Base-by-base conservation (phyloP, 2,113 vertebrate species). In the Apus apus region DNA sequence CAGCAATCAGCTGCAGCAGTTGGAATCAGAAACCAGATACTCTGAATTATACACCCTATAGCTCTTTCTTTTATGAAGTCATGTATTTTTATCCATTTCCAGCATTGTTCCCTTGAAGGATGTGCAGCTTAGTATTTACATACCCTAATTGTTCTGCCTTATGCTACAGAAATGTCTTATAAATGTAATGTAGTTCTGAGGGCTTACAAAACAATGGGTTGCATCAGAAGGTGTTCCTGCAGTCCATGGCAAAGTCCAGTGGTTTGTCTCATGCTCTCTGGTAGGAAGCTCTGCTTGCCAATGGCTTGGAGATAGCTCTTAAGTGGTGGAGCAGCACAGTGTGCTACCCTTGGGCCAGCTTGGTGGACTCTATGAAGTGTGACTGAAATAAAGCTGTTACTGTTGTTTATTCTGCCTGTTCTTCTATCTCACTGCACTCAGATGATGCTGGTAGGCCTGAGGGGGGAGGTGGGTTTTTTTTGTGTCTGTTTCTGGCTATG, bases 401-500 rank as follows among this genome's bases (percentile, higher is more conserved):
- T 34, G 21, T 60, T 66, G 22, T n/a, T 92, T 53, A 8, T 86
- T 86, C 65, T 57, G 6, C 53, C 32, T 70, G 16, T 2, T 48
- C 16, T 38, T n/a, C 26, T 74, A 6, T 50, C 34, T 54, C 13
- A 1, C 0, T 5, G 15, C 1, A 2, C n/a, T 82, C 0, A 0
- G 57, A 66, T 80, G 68, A 15, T 85, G 32, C 34, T 64, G 45
- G 20, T 76, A 38, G 86, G 29, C 57, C 53, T 86, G 29, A 23
- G 8, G 20, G 36, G 43, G 23, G 23, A 60, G 32, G 27, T 81
- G 27, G 11, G 5, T 48, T 48, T n/a, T 61, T 73, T 68, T 48
- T 32, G 26, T 13, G 5, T 58, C 29, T 64, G 27, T 66, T 87
- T 74, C 32, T 43, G 11, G 3, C 21, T 11, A 8, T 23, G 65